Conservation (phyloP, 2,888 invertebrate species). For the Orthonychiurus folsomi region DNA sequence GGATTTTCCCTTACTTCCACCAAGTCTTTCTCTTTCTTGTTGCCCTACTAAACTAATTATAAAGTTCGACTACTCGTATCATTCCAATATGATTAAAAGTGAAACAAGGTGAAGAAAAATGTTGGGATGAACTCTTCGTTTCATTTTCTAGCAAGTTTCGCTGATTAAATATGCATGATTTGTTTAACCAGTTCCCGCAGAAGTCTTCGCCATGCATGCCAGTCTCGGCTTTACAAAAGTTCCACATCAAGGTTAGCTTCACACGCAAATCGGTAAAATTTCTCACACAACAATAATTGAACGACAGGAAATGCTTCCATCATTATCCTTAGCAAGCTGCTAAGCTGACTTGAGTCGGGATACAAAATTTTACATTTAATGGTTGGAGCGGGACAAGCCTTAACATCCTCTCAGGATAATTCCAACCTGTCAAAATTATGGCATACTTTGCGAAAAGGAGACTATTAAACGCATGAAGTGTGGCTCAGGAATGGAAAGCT, state of each 20-base stretch:
- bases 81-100: not conserved
- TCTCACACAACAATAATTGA: too few relatives aligned
- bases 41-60: not conserved
- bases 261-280: not conserved
- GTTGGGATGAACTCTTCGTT: not conserved
- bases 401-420: too few relatives aligned
- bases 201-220: not conserved
- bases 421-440: too few relatives aligned
- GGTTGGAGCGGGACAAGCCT: too few relatives aligned
- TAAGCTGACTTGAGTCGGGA: too few relatives aligned
- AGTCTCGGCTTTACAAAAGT: not conserved
- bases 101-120: not conserved
- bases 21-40: not conserved
- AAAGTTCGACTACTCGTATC: not conserved
- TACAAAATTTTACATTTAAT: too few relatives aligned
- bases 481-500: too few relatives aligned
- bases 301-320: too few relatives aligned
- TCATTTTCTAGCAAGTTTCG: not conserved
- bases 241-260: not conserved
- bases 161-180: not conserved
- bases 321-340: too few relatives aligned
- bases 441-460: too few relatives aligned
- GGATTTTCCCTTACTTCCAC: not conserved
- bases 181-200: not conserved
- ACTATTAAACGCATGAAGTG: too few relatives aligned